phyloP scores from a whole-genome alignment of 35 echinoderm and acorn worm genomes.

The Chiridota heheva region DNA sequence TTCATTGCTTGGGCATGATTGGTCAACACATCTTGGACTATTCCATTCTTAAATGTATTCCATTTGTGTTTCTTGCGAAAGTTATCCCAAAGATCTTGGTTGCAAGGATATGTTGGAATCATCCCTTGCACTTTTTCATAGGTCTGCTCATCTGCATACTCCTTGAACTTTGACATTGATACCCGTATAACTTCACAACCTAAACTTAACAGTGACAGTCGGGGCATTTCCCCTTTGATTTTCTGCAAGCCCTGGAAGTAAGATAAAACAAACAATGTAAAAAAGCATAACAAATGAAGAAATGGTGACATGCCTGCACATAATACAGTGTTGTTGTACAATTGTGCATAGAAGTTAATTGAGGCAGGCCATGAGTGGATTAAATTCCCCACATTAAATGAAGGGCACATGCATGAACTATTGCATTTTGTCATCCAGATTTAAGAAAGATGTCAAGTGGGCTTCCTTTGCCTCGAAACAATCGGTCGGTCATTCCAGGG shows the following conservation, averaged over 20 bases:
- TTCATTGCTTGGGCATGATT: slow-evolving; percentile 41
- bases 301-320: too few relatives aligned
- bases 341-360: too few relatives aligned
- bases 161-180: slow-evolving; percentile 83
- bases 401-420: too few relatives aligned
- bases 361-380: too few relatives aligned
- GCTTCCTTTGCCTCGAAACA: too few relatives aligned
- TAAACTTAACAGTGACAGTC: slow-evolving; percentile 76
- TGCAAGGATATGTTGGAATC: slow-evolving; percentile 63
- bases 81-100: slow-evolving; percentile 73
- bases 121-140: slow-evolving; percentile 45
- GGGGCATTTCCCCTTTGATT: slow-evolving; percentile 59
- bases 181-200: slow-evolving; percentile 91
- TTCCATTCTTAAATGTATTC: slow-evolving; percentile 86
- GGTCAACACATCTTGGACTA: slow-evolving; percentile 52
- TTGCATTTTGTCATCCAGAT: too few relatives aligned
- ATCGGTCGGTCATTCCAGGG: too few relatives aligned
- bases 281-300: too few relatives aligned
- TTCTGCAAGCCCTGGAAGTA: slow-evolving; percentile 67
- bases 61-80: slow-evolving; percentile 52
- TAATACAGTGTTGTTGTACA: too few relatives aligned
- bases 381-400: too few relatives aligned
- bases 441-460: too few relatives aligned
- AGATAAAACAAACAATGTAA: slow-evolving; percentile 3
- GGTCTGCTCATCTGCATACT: slow-evolving; percentile 78